Percentiles rank a stretch among this genome's conserved stretches.
Evolutionary conservation across 2,797 vertebrate genomes (phyloP).

Genomic region (Myotis vivesi): DNA sequence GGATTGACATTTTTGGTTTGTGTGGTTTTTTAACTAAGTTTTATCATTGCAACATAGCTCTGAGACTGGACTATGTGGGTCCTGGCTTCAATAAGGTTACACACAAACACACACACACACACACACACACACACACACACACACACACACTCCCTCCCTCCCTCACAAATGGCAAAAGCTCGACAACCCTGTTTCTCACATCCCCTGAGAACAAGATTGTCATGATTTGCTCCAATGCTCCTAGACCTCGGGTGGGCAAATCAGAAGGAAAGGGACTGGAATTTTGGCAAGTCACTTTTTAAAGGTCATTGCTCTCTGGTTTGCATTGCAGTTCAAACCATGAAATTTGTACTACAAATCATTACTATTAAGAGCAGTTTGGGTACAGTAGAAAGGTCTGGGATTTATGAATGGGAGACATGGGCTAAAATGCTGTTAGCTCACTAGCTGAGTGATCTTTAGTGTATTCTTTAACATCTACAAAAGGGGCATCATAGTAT

Average conservation of each 20-base stretch:
- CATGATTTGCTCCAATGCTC: neutral
- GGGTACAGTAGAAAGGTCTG: neutral
- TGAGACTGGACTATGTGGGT: neutral
- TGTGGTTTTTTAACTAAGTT: slow-evolving; percentile 12
- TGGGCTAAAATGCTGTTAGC: neutral
- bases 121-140: neutral
- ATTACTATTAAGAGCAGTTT: slow-evolving; percentile 32
- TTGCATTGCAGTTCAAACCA: slow-evolving; percentile 43
- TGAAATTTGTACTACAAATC: slow-evolving; percentile 19
- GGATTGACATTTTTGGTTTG: neutral
- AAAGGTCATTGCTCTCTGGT: slow-evolving; percentile 40
- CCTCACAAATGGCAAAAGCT: neutral
- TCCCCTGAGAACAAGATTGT: neutral
- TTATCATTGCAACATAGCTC: neutral
- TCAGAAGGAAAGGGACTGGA: slow-evolving; percentile 34
- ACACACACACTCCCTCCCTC: neutral
- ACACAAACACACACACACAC: neutral
- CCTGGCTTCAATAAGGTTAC: neutral
- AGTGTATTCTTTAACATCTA: neutral
- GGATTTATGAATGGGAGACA: slow-evolving; percentile 39
- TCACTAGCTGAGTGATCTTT: neutral
- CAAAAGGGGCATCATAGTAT: neutral
- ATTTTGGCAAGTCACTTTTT: slow-evolving; percentile 55
- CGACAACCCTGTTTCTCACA: slow-evolving; percentile 32
- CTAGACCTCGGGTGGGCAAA: neutral